Conservation (phyloP, 2,113 vertebrate species). For the Bombycilla garrulus region DNA sequence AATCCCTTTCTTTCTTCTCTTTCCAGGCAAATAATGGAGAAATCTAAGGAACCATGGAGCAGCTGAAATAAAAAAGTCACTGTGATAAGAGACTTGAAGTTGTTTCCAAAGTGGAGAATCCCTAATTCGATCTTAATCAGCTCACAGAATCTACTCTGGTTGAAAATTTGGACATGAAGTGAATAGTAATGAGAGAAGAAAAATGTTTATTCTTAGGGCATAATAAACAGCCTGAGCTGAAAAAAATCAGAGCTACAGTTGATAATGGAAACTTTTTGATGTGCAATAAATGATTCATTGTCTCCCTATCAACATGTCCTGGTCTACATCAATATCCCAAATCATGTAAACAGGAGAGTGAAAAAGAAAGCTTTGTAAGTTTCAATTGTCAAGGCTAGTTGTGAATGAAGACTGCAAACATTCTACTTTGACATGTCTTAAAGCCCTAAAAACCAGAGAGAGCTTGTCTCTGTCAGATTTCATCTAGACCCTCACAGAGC, state of each 20-base stretch:
- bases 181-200: background rate
- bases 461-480: background rate
- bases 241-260: background rate
- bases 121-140: slow-evolving; percentile 21
- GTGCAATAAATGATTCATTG: background rate
- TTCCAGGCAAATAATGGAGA: background rate
- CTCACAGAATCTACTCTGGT: background rate
- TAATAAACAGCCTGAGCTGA: background rate
- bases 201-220: background rate
- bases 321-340: background rate
- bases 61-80: slow-evolving; percentile 8
- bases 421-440: background rate
- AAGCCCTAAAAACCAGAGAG: background rate
- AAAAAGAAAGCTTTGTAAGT: background rate
- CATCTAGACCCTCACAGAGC: background rate
- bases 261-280: background rate
- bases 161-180: background rate
- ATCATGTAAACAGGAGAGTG: background rate
- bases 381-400: background rate
- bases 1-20: background rate
- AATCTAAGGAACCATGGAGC: background rate
- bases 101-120: slow-evolving; percentile 7
- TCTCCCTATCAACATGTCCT: background rate
- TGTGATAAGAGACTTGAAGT: background rate
- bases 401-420: background rate